These are phyloP conservation scores for Polymixis flavicincta DNA, from an alignment of 2,888 invertebrate genomes.

Conservation along the genomic window DNA sequence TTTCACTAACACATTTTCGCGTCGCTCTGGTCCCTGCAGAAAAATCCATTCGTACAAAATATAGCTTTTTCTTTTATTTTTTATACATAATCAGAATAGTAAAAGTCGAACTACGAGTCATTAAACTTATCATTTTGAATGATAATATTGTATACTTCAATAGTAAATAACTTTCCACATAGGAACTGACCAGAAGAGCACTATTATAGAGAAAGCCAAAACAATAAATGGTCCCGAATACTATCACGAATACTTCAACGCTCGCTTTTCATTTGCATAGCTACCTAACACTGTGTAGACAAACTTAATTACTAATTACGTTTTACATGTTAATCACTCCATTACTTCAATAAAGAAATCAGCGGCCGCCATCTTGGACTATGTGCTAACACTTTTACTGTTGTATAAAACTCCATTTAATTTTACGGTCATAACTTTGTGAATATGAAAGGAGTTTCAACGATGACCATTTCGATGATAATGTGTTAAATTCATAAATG, in stretches of 20 bases:
- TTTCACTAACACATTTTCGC: neutral
- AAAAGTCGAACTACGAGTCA: neutral
- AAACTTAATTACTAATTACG: slow-evolving; percentile 2
- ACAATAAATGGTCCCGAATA: neutral
- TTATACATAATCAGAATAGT: neutral
- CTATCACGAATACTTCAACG: neutral
- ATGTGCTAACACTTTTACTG: slow-evolving; percentile 39
- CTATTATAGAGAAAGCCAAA: slow-evolving; percentile 35
- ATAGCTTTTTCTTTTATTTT: neutral
- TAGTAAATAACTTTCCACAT: neutral
- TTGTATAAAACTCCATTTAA: slow-evolving; percentile 37
- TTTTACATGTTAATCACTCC: slow-evolving; percentile 20
- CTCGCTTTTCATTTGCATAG: slow-evolving; percentile 6
- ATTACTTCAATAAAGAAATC: slow-evolving; percentile 27
- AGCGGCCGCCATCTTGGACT: slow-evolving; percentile 16
- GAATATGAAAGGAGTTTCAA: slow-evolving; percentile 35
- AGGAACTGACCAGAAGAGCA: neutral
- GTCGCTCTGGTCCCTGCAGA: neutral
- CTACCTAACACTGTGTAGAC: slow-evolving; percentile 1
- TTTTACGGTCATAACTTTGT: slow-evolving; percentile 50
- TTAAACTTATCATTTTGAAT: neutral
- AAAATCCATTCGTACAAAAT: neutral
- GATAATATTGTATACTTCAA: neutral
- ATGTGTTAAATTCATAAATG: slow-evolving; percentile 34
- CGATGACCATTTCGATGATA: slow-evolving; percentile 37